Evolutionary conservation across 2,888 invertebrate genomes (phyloP), one percentile per base, ranked within the genome.

Genomic region (Mesorhabditis sp.): DNA sequence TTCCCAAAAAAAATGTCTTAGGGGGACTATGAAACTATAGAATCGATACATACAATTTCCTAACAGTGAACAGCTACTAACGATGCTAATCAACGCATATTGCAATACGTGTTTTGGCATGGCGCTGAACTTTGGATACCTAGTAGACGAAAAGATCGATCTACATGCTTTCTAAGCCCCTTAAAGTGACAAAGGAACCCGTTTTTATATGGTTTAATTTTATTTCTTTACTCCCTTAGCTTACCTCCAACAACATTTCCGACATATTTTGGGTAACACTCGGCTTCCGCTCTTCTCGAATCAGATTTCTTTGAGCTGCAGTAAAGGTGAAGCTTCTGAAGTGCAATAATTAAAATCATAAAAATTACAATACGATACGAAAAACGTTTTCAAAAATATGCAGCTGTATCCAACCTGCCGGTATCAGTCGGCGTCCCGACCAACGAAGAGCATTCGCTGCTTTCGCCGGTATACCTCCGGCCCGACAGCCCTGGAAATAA

Each of bases 351-450:
- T 28, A 28, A 28, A 28, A 28, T 28, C 28, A 28, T 28, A 28
- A 28, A 28, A 28, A 28, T 1, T 28, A 28, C 28, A 28, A 28
- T 28, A 28, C 28, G 28, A 28, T 28, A 28, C 28, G 28, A 28
- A 28, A 28, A 50, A n/a, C 1, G 58, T 13, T 50, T 50, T 13
- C 7, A 50, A 50, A 1, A 13, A 50, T 13, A 50, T 13, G n/a
- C 7, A 50, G 1, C 58, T n/a, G 7, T 10, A 50, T 13, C 58
- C 58, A 50, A 78, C 70, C 78, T 70, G 10, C 79, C 84, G 43
- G 84, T 83, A 70, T 84, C 84, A 43, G 84, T 85, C 42, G 84
- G 84, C 50, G 84, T 84, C 62, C 84, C 84, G 43, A 85, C 84
- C 5, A 82, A 67, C 42, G 84, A 85, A 7, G 81, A 81, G 64